Conservation (phyloP, 2,113 vertebrate genomes). For the Leptobrachium ailaonicum region DNA sequence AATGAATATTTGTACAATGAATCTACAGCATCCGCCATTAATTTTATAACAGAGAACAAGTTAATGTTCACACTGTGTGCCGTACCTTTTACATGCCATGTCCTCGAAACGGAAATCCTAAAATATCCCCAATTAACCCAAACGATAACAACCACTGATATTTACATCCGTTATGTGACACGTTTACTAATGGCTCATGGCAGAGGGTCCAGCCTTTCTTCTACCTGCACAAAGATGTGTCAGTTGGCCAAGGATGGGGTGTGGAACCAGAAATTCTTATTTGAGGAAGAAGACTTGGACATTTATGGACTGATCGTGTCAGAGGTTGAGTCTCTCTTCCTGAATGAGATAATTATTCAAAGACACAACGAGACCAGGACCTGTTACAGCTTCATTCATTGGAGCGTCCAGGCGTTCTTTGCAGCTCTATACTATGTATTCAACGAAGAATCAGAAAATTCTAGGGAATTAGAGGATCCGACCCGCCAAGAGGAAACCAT, state of each 20-base stretch:
- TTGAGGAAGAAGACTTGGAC: neutral
- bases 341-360: slow-evolving; percentile 31
- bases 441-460: neutral
- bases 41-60: slow-evolving; percentile 51
- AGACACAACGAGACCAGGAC: neutral
- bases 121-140: neutral
- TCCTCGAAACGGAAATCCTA: slow-evolving; percentile 53
- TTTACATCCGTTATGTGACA: slow-evolving; percentile 60
- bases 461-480: rapidly evolving
- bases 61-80: slow-evolving; percentile 55
- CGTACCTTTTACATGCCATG: slow-evolving; percentile 60
- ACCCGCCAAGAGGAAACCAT: neutral
- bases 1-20: slow-evolving; percentile 41
- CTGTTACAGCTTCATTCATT: slow-evolving; percentile 54
- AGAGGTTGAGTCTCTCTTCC: neutral
- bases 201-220: neutral
- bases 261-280: slow-evolving; percentile 12
- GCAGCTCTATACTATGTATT: slow-evolving; percentile 40
- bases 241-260: slow-evolving; percentile 42
- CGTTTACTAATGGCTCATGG: slow-evolving; percentile 25
- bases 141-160: slow-evolving; percentile 52
- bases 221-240: neutral
- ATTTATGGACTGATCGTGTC: neutral
- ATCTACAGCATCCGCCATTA: slow-evolving; percentile 51
- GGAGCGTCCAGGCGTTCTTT: slow-evolving; percentile 59